Evolutionary conservation across 2,113 vertebrate genomes (phyloP).

Genomic region (Porphyrio hochstetteri): DNA sequence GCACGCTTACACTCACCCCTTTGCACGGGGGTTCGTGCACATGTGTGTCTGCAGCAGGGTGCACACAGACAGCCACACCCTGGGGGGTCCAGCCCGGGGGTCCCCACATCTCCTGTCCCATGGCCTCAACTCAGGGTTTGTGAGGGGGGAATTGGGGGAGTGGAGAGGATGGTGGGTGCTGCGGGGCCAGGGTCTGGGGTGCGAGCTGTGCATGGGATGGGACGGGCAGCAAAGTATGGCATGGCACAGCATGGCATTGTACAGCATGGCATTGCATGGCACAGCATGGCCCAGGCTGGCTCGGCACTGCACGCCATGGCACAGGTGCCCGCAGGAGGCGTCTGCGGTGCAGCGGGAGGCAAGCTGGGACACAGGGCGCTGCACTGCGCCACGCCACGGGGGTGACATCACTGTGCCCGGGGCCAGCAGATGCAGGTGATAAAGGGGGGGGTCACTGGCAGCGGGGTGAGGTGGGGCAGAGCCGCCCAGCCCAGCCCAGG

Average conservation of each 20-base stretch:
- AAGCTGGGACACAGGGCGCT: not conserved
- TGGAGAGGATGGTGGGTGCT: not conserved
- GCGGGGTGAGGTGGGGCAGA: not conserved
- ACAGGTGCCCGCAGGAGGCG: not conserved
- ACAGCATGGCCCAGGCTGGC: not conserved
- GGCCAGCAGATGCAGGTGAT: not conserved
- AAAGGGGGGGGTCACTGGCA: accelerated
- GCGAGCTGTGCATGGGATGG: not conserved
- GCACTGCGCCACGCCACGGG: not conserved
- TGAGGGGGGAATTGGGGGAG: not conserved
- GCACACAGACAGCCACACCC: accelerated
- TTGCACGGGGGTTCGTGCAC: not conserved
- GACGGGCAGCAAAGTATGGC: not conserved
- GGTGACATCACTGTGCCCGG: not conserved
- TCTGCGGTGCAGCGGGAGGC: not conserved
- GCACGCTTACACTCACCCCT: accelerated
- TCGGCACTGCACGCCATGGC: accelerated
- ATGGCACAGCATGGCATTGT: accelerated
- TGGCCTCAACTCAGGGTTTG: not conserved
- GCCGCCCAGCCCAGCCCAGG: not conserved
- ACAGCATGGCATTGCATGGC: accelerated
- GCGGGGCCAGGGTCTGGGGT: not conserved
- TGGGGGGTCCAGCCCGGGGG: no score
- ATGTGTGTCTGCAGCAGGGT: not conserved
- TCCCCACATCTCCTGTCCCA: accelerated